phyloP scores from a whole-genome alignment of 1,140 invertebrate genomes.

The Sinonovacula constricta region DNA sequence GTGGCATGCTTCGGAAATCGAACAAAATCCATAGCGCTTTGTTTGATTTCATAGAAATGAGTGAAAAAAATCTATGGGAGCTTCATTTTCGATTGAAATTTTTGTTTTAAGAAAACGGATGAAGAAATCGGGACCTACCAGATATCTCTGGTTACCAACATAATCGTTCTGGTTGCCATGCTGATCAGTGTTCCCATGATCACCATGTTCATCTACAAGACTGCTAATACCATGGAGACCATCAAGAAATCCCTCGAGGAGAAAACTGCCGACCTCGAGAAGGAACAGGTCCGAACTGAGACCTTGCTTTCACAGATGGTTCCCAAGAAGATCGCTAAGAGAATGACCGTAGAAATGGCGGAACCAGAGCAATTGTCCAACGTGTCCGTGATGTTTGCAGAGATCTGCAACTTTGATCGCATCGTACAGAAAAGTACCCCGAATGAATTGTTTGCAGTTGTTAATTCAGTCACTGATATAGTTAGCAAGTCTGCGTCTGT shows the following conservation, averaged over 20 bases:
- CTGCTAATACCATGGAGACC: constrained; percentile 7
- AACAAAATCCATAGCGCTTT: not conserved
- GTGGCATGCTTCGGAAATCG: not conserved
- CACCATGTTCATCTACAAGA: constrained; percentile 19
- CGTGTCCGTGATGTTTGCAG: constrained; percentile 34
- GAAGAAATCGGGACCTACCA: constrained; percentile 13
- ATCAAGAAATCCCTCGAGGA: constrained; percentile 20
- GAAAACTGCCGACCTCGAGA: constrained; percentile 22
- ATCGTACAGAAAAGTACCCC: constrained; percentile 20
- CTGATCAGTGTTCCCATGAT: not conserved
- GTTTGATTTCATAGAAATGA: not conserved
- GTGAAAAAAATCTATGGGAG: not conserved
- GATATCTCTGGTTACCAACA: constrained; percentile 2
- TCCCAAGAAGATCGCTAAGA: constrained; percentile 22
- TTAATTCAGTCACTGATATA: constrained; percentile 29
- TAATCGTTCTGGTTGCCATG: constrained; percentile 15
- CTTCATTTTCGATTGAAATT: not conserved
- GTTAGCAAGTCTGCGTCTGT: not conserved
- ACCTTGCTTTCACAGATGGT: constrained; percentile 28
- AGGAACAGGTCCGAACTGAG: constrained; percentile 30
- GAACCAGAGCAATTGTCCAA: constrained; percentile 18
- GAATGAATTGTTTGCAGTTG: constrained; percentile 4
- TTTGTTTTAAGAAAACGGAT: constrained; percentile 17
- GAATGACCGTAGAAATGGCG: constrained; percentile 1
- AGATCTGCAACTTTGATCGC: constrained; percentile 19